Conservation (phyloP, 2,113 vertebrate genomes). For the Psephotus haematonotus region DNA sequence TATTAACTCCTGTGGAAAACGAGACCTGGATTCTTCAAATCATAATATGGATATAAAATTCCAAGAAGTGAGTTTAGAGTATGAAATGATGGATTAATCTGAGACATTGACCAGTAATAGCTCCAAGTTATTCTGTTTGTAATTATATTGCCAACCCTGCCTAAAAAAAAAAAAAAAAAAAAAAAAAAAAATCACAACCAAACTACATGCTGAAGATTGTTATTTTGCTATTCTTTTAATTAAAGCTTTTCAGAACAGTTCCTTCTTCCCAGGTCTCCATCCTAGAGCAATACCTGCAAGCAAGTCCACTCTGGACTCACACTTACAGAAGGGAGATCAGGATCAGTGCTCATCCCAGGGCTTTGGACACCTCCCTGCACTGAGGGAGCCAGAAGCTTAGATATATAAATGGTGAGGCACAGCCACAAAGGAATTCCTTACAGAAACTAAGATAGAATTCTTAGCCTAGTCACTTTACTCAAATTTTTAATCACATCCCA, state of each 20-base stretch:
- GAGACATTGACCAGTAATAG: not conserved
- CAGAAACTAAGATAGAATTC: not conserved
- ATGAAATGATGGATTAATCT: not conserved
- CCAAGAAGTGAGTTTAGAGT: not conserved
- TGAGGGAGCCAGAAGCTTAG: fast-evolving
- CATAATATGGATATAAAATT: not conserved
- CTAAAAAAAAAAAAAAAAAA: not conserved
- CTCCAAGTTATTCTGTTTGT: not conserved
- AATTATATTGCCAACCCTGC: not conserved
- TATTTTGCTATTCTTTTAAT: not conserved
- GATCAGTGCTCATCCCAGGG: not conserved
- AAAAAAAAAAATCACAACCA: not conserved
- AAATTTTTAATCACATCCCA: not conserved
- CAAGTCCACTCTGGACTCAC: not conserved
- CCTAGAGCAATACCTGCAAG: not conserved
- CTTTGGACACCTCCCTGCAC: not conserved
- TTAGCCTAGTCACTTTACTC: not conserved
- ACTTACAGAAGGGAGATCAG: not conserved
- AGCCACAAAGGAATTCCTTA: not conserved
- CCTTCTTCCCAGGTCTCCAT: not conserved
- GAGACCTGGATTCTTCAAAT: not conserved
- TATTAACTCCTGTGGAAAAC: not conserved
- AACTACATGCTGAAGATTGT: fast-evolving
- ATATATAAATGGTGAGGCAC: not conserved
- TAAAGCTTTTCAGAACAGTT: not conserved